A percentile compares a stretch with the other conserved stretches of the same genome.
phyloP scores from a whole-genome alignment of 2,888 invertebrate species.

The Orchestes rusci region DNA sequence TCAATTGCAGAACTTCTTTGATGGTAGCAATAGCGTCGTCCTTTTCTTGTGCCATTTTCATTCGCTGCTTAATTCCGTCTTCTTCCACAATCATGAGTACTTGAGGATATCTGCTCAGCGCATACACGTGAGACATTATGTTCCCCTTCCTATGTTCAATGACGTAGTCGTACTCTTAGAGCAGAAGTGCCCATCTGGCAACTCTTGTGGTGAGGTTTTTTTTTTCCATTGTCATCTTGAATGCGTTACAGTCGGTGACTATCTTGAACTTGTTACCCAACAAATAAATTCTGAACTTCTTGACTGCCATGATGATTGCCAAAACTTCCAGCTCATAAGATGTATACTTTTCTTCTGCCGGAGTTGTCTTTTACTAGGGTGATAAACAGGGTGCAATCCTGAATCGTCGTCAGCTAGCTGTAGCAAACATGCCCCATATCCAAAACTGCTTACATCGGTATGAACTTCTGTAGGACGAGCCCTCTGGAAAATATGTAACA shows the following conservation, averaged over 20 bases:
- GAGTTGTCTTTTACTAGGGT: constrained; percentile 26
- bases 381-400: constrained; percentile 29
- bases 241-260: no score
- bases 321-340: constrained; percentile 6
- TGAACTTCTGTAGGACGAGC: constrained; percentile 26
- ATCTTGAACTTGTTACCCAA: no score
- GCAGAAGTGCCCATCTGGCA: constrained; percentile 32
- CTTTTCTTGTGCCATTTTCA: constrained; percentile 20
- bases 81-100: constrained; percentile 7
- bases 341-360: background rate
- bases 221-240: constrained; percentile 35
- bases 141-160: constrained; percentile 31
- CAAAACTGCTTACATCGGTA: constrained; percentile 24
- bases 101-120: constrained; percentile 1
- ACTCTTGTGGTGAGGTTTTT: constrained; percentile 30
- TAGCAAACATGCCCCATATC: constrained; percentile 24
- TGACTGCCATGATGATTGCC: constrained; percentile 33
- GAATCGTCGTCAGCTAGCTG: constrained; percentile 23
- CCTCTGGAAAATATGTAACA: constrained; percentile 20
- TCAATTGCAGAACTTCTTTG: no score
- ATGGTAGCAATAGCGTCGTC: no score
- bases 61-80: constrained; percentile 7
- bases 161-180: constrained; percentile 31
- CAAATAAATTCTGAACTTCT: constrained; percentile 35
- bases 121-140: constrained; percentile 3